These are phyloP conservation scores for Chelonus formosanus DNA, from an alignment of 2,888 invertebrate species.

Conservation along the genomic window DNA sequence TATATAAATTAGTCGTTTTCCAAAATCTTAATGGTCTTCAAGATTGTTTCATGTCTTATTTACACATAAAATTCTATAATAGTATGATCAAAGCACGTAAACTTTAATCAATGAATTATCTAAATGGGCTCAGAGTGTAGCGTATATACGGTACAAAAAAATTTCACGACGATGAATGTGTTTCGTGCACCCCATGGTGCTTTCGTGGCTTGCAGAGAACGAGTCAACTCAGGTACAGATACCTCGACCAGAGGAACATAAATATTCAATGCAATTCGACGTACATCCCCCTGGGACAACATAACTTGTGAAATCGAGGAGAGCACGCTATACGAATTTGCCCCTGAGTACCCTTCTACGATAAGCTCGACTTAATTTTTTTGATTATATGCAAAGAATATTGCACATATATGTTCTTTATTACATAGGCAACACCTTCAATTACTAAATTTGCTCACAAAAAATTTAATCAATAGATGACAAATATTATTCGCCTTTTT, in stretches of 20 bases:
- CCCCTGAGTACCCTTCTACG: constrained; percentile 28
- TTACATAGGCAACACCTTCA: no score
- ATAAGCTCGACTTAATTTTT: not conserved
- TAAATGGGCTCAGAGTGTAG: no score
- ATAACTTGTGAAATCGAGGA: constrained; percentile 44
- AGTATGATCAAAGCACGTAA: no score
- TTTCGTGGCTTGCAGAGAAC: constrained; percentile 17
- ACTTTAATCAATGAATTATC: no score
- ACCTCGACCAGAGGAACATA: constrained; percentile 37
- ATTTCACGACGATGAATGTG: constrained; percentile 36
- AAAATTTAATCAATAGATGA: no score
- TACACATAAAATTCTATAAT: no score
- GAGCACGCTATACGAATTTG: constrained; percentile 37
- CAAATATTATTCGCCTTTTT: no score
- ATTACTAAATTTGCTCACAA: no score
- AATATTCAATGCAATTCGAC: constrained; percentile 47
- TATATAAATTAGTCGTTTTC: no score
- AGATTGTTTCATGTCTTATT: no score
- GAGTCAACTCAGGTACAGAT: constrained; percentile 24
- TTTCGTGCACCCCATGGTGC: constrained; percentile 25
- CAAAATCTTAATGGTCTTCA: no score
- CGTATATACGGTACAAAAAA: constrained; percentile 1
- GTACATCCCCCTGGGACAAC: constrained; percentile 41
- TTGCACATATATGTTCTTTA: not conserved
- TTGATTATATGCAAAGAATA: no score